Conservation (phyloP, 2,888 invertebrate genomes). For the Agriopis marginaria region DNA sequence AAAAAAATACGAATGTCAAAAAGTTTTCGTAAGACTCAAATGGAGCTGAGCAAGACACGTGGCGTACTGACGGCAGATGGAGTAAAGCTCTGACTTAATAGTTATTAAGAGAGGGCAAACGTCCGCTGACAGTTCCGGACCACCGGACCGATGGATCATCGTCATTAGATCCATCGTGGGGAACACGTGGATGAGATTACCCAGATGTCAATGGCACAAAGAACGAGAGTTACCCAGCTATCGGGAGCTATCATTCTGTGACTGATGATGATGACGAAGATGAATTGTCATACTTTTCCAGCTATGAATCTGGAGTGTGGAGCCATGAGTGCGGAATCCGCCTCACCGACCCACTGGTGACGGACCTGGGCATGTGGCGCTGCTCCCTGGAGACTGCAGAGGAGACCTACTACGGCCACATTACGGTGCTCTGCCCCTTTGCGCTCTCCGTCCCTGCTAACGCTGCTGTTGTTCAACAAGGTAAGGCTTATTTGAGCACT, state of each 20-base stretch:
- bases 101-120: not conserved
- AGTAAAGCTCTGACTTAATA: not conserved
- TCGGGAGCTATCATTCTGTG: not conserved
- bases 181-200: not conserved
- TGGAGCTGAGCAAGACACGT: not conserved
- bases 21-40: not conserved
- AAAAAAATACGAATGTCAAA: not conserved
- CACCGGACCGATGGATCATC: too few species aligned
- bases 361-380: slow-evolving; percentile 73
- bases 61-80: not conserved
- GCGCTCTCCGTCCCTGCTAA: slow-evolving; percentile 53
- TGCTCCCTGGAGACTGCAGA: slow-evolving; percentile 68
- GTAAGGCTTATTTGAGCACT: slow-evolving; percentile 8
- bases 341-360: slow-evolving; percentile 54
- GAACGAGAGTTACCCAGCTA: not conserved
- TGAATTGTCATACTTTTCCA: slow-evolving; percentile 45
- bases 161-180: too few species aligned
- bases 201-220: too few species aligned
- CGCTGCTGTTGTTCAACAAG: slow-evolving; percentile 38
- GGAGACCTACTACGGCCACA: slow-evolving; percentile 68
- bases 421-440: slow-evolving; percentile 62
- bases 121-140: not conserved
- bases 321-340: slow-evolving; percentile 66
- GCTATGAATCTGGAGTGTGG: slow-evolving; percentile 52
- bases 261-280: not conserved